Evolutionary conservation across 2,888 invertebrate genomes (phyloP).

Genomic region (Automeris io): DNA sequence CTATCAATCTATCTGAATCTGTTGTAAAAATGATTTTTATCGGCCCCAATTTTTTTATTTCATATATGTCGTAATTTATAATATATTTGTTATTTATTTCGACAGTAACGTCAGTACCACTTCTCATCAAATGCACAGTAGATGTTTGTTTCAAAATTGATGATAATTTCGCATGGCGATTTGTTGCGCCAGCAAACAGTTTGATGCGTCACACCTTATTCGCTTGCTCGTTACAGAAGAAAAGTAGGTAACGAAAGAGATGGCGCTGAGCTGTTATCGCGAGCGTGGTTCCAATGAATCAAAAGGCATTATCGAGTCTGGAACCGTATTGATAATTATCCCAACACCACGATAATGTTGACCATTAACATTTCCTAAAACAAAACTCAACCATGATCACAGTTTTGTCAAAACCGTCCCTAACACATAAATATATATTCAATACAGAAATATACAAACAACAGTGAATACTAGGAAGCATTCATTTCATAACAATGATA

Average conservation of each 20-base stretch:
- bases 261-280: slow-evolving; percentile 47
- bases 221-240: slow-evolving; percentile 49
- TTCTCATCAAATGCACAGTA: neutral
- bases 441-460: slow-evolving; percentile 11
- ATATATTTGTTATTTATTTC: no score
- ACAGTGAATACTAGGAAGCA: slow-evolving; percentile 21
- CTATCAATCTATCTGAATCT: no score
- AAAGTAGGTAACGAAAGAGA: slow-evolving; percentile 26
- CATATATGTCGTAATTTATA: no score
- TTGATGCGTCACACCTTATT: slow-evolving; percentile 60
- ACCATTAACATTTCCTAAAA: neutral
- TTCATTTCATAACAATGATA: slow-evolving; percentile 16
- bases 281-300: no score
- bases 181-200: slow-evolving; percentile 41
- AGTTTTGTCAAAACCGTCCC: neutral
- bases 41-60: no score
- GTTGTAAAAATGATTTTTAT: no score
- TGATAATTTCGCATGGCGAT: slow-evolving; percentile 33
- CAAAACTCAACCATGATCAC: neutral
- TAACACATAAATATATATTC: neutral
- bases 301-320: no score
- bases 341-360: no score
- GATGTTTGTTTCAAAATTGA: slow-evolving; percentile 9
- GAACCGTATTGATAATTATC: no score
- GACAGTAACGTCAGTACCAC: no score